phyloP scores from a whole-genome alignment of 2,888 invertebrate genomes.

The Copidosoma aretas region DNA sequence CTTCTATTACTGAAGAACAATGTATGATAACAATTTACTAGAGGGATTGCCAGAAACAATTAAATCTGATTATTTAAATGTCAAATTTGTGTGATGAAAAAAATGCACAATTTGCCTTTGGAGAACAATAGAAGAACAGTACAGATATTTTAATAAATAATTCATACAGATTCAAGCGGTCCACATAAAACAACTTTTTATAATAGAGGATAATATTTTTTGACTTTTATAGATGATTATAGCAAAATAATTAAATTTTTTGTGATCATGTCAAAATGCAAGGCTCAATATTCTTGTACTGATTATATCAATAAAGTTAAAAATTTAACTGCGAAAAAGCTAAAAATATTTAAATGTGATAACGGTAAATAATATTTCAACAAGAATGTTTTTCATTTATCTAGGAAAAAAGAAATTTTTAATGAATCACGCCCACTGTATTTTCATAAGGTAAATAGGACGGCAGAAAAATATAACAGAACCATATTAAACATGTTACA shows the following conservation, averaged over 20 bases:
- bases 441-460: background rate
- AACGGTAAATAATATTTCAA: conserved; percentile 5
- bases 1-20: background rate
- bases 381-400: background rate
- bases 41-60: conserved; percentile 3
- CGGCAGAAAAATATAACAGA: background rate
- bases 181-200: background rate
- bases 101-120: background rate
- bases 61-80: conserved; percentile 9
- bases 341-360: conserved; percentile 10
- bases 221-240: background rate
- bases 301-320: conserved; percentile 1
- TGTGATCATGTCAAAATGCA: background rate
- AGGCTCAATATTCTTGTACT: background rate
- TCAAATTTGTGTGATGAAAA: conserved; percentile 2
- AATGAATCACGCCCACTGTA: conserved; percentile 2
- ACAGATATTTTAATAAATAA: background rate
- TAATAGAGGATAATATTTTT: conserved; percentile 7
- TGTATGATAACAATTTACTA: conserved; percentile 9
- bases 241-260: background rate
- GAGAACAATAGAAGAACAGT: background rate
- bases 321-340: conserved; percentile 1
- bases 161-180: background rate
- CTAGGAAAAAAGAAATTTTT: background rate
- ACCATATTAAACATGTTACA: conserved; percentile 1